phyloP scores from a whole-genome alignment of 2,113 vertebrate genomes.

The Haliaeetus leucogaster region DNA sequence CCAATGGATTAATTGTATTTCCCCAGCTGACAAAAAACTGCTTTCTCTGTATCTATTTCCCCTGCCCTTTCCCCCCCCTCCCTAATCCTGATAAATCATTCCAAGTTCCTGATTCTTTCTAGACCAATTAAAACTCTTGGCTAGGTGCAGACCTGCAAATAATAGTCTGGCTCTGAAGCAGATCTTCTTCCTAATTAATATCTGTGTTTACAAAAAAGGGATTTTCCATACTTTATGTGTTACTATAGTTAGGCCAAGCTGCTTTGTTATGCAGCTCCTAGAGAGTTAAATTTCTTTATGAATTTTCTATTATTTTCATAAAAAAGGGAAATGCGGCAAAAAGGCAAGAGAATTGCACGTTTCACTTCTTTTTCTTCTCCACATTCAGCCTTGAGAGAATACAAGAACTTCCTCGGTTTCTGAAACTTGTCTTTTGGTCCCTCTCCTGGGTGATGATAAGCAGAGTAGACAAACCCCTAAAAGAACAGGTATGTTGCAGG shows the following conservation, averaged over 20 bases:
- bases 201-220: conserved; percentile 32
- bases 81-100: not conserved
- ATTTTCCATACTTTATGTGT: conserved; percentile 48
- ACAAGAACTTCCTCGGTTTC: not conserved
- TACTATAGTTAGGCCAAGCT: conserved; percentile 51
- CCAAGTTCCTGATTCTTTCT: conserved; percentile 30
- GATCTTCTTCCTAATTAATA: conserved; percentile 58
- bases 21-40: not conserved
- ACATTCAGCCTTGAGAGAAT: not conserved
- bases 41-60: not conserved
- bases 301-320: conserved; percentile 35
- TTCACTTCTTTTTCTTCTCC: not conserved
- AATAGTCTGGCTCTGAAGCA: conserved; percentile 52
- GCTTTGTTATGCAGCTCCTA: conserved; percentile 47
- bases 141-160: conserved; percentile 25
- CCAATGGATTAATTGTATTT: conserved; percentile 26
- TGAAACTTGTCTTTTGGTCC: not conserved
- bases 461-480: not conserved
- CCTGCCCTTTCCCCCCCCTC: accelerated
- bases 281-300: conserved; percentile 44
- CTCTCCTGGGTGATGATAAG: not conserved
- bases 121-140: conserved; percentile 57
- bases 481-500: not conserved
- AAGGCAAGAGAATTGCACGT: not conserved
- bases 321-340: not conserved